Evolutionary conservation across 1,140 invertebrate genomes (phyloP).

Genomic region (Parapsyche elsis): DNA sequence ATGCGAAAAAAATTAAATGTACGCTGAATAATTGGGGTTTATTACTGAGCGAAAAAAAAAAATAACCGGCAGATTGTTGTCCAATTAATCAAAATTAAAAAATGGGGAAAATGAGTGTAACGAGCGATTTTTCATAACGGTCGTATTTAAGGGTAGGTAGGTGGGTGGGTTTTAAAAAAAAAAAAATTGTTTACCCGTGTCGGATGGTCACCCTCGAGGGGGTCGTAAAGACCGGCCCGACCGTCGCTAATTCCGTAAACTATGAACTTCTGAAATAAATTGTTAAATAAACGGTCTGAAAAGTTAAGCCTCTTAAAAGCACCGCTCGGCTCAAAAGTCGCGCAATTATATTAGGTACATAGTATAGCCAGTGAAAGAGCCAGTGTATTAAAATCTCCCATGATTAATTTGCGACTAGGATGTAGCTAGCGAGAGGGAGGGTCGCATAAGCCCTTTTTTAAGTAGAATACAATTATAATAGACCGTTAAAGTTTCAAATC

Average conservation of each 20-base stretch:
- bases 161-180: background rate
- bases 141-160: background rate
- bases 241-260: constrained; percentile 43
- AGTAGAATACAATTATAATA: too few species aligned
- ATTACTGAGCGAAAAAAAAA: background rate
- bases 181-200: background rate
- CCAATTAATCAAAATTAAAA: constrained; percentile 55
- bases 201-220: constrained; percentile 18
- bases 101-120: background rate
- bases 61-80: background rate
- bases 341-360: too few species aligned
- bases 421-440: too few species aligned
- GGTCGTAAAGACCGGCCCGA: background rate
- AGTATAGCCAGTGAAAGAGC: too few species aligned
- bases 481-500: too few species aligned
- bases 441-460: too few species aligned
- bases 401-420: too few species aligned
- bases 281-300: constrained; percentile 1
- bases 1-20: constrained; percentile 9
- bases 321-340: too few species aligned
- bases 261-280: constrained; percentile 27
- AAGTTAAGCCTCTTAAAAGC: background rate
- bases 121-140: background rate
- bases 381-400: too few species aligned
- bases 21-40: background rate